Evolutionary conservation across 1,140 invertebrate genomes (phyloP).

Genomic region (Theocolax elegans): DNA sequence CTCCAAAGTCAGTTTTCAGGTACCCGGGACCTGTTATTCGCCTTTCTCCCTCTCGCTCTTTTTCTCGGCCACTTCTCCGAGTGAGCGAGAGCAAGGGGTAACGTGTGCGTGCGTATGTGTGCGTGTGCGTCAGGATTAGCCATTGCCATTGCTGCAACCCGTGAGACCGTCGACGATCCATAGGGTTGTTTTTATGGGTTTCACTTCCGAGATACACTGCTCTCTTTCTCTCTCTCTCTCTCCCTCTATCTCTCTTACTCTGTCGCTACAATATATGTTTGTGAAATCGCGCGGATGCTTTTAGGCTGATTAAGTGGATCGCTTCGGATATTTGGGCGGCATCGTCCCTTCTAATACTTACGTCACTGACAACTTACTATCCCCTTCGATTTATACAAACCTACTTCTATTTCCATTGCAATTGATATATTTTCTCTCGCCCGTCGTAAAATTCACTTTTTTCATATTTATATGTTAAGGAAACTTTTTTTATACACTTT

Average conservation of each 20-base stretch:
- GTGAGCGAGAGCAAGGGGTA: background rate
- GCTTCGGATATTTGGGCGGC: too few species aligned
- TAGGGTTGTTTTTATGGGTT: background rate
- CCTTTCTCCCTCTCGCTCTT: slow-evolving; percentile 2
- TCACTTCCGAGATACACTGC: background rate
- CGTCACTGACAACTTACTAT: too few species aligned
- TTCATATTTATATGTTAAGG: too few species aligned
- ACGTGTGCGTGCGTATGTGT: background rate
- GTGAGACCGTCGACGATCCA: background rate
- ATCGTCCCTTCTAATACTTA: too few species aligned
- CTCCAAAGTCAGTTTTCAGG: slow-evolving; percentile 32
- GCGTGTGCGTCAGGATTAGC: slow-evolving; percentile 4
- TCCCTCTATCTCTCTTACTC: too few species aligned
- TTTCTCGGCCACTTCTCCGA: background rate
- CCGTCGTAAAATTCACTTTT: too few species aligned
- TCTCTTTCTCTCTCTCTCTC: too few species aligned
- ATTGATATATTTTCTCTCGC: too few species aligned
- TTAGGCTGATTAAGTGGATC: background rate
- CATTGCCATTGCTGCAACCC: background rate
- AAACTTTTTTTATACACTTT: too few species aligned
- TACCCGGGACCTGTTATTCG: slow-evolving; percentile 21
- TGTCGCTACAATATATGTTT: background rate
- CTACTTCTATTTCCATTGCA: too few species aligned
- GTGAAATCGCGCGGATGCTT: background rate
- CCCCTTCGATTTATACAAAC: too few species aligned